Base-by-base conservation (phyloP, 2,888 invertebrate genomes). In the Tetranychus truncatus region DNA sequence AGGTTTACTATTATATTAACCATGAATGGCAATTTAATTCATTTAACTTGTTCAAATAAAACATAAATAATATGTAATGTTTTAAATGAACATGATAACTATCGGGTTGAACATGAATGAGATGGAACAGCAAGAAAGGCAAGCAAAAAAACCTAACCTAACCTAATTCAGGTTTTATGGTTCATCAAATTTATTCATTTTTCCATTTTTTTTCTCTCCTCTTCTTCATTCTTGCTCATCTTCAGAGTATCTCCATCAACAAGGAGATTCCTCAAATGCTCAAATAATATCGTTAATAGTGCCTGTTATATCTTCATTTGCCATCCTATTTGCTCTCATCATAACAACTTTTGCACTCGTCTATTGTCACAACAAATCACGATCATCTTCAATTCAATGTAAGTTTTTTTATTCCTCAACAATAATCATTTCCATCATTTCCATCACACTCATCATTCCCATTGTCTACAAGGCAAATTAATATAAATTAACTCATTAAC, bases 191-290 rank as follows among this genome's bases (percentile, higher is more conserved):
- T 66, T 66, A 18, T 66, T 66, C 66, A 20, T 20, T 66, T 20
- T 11, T 11, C 20, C 11, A 18, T 11, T 11, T 6, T 69, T 24
- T 69, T 1, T 20, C 69, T 69, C 69, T 69, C 69, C 9, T 24
- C 20, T 20, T n/a, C 69, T 21, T 21, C 11, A 20, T 69, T 11
- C 11, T 2, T 69, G 1, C n/a, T 67, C 67, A 67, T 69, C 69
- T 69, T 24, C 72, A 72, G 72, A 72, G 15, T 72, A 44, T 24
- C 72, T 72, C n/a, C 72, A 72, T 34, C 72, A 72, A 45, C 72
- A 72, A 9, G 72, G 72, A 24, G 72, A 72, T 72, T 44, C 72
- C 8, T 20, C 18, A 18, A 72, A 18, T 34, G 44, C 72, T 72
- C 72, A 72, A 45, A 34, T 72, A 8, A 72, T 72, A 11, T 72